Evolutionary conservation across 2,888 invertebrate genomes (phyloP), one percentile per base, ranked within the genome.

Genomic region (Athetis lepigone): DNA sequence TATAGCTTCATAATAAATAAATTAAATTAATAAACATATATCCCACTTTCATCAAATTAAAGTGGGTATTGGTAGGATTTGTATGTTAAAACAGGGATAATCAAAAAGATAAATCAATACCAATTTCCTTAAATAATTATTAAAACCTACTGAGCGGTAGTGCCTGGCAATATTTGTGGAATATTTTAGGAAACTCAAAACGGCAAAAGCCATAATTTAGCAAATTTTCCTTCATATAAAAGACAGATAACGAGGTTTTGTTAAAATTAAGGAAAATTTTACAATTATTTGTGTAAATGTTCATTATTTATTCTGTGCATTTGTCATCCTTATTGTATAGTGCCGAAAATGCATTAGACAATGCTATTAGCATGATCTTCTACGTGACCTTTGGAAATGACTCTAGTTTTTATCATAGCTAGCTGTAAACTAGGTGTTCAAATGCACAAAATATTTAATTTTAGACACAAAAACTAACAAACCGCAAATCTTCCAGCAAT

Each of bases 221-320:
- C 16, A 40, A 47, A 49, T 72, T 70, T 75, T 75, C 76, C 71
- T 51, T 49, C 42, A 39, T 50, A 33, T 43, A 11, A 23, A 58
- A 75, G 50, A 75, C 37, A 19, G 27, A 46, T 57, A 68, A 54
- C 33, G 33, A 51, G 27, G 50, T 58, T 75, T 51, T 39, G 54
- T 72, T 33, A 9, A 43, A 75, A 75, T 63, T 51, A 51, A 75
- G 74, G 56, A 73, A 60, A 61, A 67, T 42, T 51, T 5, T 19
- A 42, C 43, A 46, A 51, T 46, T 67, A 57, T 68, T 55, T 45
- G 39, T 47, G 16, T 54, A 51, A 63, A 60, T 62, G 60, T 54
- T 55, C 29, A 60, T 70, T 64, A 70, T 56, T 49, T 65, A 50
- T 55, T 37, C 29, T 36, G 25, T 18, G 11, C 33, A 62, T 62